Evolutionary conservation across 2,797 vertebrate genomes (phyloP).

Genomic region (Pipistrellus kuhlii): DNA sequence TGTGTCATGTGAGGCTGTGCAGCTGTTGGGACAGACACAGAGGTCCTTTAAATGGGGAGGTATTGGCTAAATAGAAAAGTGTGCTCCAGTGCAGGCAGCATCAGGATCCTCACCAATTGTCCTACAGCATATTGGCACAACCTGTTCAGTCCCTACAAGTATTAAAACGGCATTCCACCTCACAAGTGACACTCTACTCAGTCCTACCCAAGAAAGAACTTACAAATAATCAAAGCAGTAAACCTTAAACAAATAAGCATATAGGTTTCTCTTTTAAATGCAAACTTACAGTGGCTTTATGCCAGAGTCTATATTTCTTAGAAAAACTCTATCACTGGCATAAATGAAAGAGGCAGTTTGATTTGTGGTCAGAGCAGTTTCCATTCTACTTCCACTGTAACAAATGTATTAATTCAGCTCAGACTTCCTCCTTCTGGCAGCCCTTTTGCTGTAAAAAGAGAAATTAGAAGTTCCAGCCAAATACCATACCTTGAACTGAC

Average conservation of each 20-base stretch:
- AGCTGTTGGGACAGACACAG: constrained; percentile 86
- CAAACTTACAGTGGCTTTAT: constrained; percentile 86
- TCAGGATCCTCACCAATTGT: constrained; percentile 9
- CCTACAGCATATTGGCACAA: constrained; percentile 56
- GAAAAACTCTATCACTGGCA: constrained; percentile 90
- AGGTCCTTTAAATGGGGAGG: constrained; percentile 81
- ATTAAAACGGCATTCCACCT: constrained; percentile 77
- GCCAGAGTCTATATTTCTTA: constrained; percentile 90
- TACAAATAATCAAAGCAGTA: constrained; percentile 86
- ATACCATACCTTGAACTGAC: constrained; percentile 93
- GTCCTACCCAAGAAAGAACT: constrained; percentile 80
- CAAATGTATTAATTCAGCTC: constrained; percentile 94
- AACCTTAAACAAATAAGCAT: constrained; percentile 89
- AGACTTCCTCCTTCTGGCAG: constrained; percentile 92
- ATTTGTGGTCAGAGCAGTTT: constrained; percentile 91
- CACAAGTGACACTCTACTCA: constrained; percentile 74
- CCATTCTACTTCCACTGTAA: constrained; percentile 92
- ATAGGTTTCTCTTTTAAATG: constrained; percentile 88
- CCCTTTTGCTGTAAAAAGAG: constrained; percentile 90
- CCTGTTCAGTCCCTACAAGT: background rate
- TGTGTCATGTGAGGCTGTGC: constrained; percentile 87
- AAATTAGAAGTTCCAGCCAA: constrained; percentile 92
- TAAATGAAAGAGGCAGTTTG: constrained; percentile 92
- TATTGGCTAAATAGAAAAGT: background rate
- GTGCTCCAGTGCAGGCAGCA: background rate